Conservation (phyloP, 2,113 vertebrate species). For the Ageneiosus marmoratus region DNA sequence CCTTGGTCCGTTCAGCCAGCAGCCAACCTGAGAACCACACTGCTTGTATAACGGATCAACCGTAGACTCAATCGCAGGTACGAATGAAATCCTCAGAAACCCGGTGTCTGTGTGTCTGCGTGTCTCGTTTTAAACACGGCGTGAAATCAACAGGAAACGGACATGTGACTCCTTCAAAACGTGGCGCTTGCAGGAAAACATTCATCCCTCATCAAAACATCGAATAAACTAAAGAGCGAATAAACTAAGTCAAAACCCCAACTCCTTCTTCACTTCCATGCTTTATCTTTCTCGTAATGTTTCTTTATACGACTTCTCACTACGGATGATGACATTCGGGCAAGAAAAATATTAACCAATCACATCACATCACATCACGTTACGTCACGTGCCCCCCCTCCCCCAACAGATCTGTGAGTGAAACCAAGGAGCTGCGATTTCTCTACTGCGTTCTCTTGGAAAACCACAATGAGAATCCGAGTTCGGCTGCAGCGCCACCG, state of each 20-base stretch:
- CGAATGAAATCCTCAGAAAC: neutral
- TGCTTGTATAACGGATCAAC: neutral
- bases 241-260: too few relatives aligned
- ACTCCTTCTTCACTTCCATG: too few relatives aligned
- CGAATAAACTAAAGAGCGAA: too few relatives aligned
- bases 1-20: slow-evolving; percentile 63
- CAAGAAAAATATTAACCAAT: neutral
- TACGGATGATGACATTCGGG: neutral
- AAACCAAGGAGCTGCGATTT: neutral
- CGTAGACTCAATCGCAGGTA: neutral
- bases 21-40: slow-evolving; percentile 63
- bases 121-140: neutral
- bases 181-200: neutral
- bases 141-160: neutral
- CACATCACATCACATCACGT: neutral
- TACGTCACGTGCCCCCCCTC: neutral
- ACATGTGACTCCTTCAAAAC: neutral
- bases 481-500: neutral
- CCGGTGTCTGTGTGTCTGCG: neutral
- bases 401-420: neutral
- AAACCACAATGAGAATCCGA: neutral
- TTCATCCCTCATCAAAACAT: neutral
- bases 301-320: neutral
- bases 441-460: neutral
- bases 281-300: too few relatives aligned